Percentiles rank a stretch among this genome's conserved stretches.
phyloP scores from a whole-genome alignment of 2,113 vertebrate genomes.

The Otis tarda region DNA sequence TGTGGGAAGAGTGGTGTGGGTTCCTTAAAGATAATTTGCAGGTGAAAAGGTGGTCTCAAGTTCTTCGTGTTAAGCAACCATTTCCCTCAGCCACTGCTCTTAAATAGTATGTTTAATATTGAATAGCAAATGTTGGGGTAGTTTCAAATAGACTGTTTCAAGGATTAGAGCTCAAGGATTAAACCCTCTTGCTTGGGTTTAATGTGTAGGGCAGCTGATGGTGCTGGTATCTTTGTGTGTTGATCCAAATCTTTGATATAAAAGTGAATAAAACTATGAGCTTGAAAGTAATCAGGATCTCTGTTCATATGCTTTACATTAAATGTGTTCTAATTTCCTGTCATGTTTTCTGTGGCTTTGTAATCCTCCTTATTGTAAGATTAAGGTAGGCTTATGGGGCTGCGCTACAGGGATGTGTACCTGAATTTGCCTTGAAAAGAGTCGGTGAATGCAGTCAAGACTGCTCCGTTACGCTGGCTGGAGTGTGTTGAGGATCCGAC shows the following conservation, averaged over 20 bases:
- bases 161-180: neutral
- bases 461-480: neutral
- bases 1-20: neutral
- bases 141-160: neutral
- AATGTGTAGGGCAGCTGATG: neutral
- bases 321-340: slow-evolving; percentile 45
- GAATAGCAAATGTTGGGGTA: neutral
- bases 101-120: neutral
- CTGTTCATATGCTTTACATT: slow-evolving; percentile 17
- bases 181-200: neutral
- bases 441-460: neutral
- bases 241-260: neutral
- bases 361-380: slow-evolving; percentile 52
- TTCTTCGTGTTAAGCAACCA: neutral
- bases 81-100: neutral
- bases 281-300: neutral
- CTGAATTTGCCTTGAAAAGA: neutral
- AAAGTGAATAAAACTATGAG: neutral
- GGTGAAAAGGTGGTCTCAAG: neutral
- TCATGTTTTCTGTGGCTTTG: slow-evolving; percentile 43
- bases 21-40: neutral
- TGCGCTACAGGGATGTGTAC: neutral
- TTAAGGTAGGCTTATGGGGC: neutral
- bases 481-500: neutral
- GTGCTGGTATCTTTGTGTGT: neutral